Conservation (phyloP, 2,888 invertebrate genomes). For the Arenicola marina region DNA sequence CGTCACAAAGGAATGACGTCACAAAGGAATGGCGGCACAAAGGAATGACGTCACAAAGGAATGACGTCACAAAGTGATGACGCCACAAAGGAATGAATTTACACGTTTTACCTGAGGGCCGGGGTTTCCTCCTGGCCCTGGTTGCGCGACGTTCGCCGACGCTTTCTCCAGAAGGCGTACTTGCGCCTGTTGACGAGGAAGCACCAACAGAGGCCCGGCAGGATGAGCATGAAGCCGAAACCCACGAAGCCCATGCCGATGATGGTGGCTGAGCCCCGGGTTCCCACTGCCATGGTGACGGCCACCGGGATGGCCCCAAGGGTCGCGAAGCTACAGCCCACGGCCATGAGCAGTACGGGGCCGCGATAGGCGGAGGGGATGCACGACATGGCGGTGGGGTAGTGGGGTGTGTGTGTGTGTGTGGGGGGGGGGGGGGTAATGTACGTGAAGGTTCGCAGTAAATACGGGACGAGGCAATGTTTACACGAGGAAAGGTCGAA, state of each 20-base stretch:
- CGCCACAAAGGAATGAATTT: too few species aligned
- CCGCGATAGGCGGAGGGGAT: conserved; percentile 32
- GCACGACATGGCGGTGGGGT: too few species aligned
- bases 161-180: background rate
- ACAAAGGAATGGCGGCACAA: too few species aligned
- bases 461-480: too few species aligned
- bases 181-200: conserved; percentile 11
- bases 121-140: background rate
- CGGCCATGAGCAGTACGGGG: conserved; percentile 28
- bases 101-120: background rate
- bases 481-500: too few species aligned
- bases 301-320: conserved; percentile 34
- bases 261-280: conserved; percentile 33
- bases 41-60: too few species aligned
- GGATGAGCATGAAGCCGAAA: conserved; percentile 32
- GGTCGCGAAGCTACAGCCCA: conserved; percentile 32
- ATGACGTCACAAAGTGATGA: too few species aligned
- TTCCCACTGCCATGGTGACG: conserved; percentile 29
- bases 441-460: too few species aligned
- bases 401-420: too few species aligned
- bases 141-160: too few species aligned
- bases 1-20: too few species aligned
- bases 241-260: conserved; percentile 37
- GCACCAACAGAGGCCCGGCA: conserved; percentile 31
- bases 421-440: too few species aligned